phyloP scores from a whole-genome alignment of 2,113 vertebrate species.

The Ancistrus triradiatus region DNA sequence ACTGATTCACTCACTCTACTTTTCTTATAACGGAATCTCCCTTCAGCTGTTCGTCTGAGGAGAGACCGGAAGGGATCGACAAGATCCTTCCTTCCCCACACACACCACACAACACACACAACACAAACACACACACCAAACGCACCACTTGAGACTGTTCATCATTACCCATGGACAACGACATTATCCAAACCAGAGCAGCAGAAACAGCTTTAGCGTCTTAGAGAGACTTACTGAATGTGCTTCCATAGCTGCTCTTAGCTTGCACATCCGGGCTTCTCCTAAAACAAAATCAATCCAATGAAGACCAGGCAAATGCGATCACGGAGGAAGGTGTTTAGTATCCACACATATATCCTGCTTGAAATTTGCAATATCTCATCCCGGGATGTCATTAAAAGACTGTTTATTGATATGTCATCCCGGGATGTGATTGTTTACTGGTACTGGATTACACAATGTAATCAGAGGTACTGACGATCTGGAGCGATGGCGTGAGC shows the following conservation, averaged over 20 bases:
- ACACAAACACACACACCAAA: too few species aligned
- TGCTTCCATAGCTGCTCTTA: slow-evolving; percentile 87
- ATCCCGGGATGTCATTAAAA: too few species aligned
- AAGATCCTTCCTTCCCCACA: slow-evolving; percentile 77
- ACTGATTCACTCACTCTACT: slow-evolving; percentile 81
- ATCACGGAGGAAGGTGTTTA: too few species aligned
- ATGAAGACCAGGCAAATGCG: too few species aligned
- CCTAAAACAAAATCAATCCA: slow-evolving; percentile 53
- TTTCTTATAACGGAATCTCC: slow-evolving; percentile 90
- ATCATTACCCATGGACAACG: too few species aligned
- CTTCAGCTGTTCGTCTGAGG: slow-evolving; percentile 83
- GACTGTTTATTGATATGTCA: too few species aligned
- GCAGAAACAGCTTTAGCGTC: not conserved
- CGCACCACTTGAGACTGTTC: too few species aligned
- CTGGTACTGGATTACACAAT: not conserved
- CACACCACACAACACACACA: slow-evolving; percentile 3
- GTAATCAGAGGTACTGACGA: slow-evolving; percentile 63
- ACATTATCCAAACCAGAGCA: too few species aligned
- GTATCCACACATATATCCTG: too few species aligned
- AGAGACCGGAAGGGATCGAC: slow-evolving; percentile 81
- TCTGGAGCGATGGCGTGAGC: slow-evolving; percentile 83
- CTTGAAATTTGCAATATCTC: too few species aligned
- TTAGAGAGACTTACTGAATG: slow-evolving; percentile 74
- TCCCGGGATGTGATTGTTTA: too few species aligned
- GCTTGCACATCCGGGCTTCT: slow-evolving; percentile 87